A percentile compares a stretch with the other conserved stretches of the same genome.
Evolutionary conservation across 92 coral and sea anemone genomes (phyloP).

Genomic region (Paramuricea clavata): DNA sequence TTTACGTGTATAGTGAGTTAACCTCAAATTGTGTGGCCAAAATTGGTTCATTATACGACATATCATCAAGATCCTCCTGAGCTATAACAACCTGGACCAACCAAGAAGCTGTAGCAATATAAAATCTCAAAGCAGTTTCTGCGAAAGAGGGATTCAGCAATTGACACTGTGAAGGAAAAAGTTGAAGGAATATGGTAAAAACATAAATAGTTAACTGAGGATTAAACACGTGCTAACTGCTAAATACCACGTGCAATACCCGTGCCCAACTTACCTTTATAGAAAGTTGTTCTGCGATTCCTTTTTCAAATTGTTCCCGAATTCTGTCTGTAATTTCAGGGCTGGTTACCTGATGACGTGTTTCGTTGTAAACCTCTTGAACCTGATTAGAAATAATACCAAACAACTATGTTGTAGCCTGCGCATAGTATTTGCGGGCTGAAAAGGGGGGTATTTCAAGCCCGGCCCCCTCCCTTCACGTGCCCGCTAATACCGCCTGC

Average conservation of each 20-base stretch:
- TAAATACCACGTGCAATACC: no score
- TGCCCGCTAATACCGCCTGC: no score
- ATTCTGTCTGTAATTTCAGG: conserved; percentile 71
- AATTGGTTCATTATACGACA: conserved; percentile 53
- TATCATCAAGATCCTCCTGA: conserved; percentile 84
- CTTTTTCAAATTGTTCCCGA: conserved; percentile 83
- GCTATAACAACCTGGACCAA: conserved; percentile 91
- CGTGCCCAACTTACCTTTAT: conserved; percentile 70
- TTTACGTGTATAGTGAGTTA: neutral
- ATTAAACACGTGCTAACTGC: no score
- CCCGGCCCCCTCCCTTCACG: no score
- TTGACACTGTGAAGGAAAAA: conserved; percentile 76
- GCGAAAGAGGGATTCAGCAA: conserved; percentile 81
- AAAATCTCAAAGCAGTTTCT: conserved; percentile 83
- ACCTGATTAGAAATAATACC: conserved; percentile 50
- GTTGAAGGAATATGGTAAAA: neutral
- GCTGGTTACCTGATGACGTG: conserved; percentile 70
- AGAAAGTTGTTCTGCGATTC: conserved; percentile 86
- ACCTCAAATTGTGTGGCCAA: conserved; percentile 42
- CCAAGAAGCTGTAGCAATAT: conserved; percentile 93
- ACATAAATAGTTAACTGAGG: no score
- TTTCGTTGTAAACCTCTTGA: conserved; percentile 88
- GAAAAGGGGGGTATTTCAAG: no score
- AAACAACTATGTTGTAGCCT: neutral
- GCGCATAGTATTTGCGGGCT: neutral